These are phyloP conservation scores for Cyprinodon tularosa DNA, from an alignment of 2,113 vertebrate species.

Conservation along the genomic window DNA sequence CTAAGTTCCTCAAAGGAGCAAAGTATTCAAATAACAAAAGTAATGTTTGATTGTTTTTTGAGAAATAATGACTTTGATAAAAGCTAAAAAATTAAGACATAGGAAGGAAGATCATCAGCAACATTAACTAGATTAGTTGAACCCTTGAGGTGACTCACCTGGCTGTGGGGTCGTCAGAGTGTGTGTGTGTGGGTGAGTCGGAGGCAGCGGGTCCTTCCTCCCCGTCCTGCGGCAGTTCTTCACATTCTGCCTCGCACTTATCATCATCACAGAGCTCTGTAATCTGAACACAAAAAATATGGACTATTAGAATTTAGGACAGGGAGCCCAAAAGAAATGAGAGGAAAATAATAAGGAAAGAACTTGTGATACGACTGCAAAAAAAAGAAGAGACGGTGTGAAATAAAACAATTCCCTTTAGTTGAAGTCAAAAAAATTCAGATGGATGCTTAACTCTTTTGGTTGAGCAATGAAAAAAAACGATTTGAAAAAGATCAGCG, in stretches of 20 bases:
- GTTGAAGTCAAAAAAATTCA: too few species aligned
- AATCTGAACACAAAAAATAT: constrained; percentile 78
- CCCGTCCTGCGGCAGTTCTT: constrained; percentile 91
- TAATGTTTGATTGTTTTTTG: too few species aligned
- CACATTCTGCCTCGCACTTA: constrained; percentile 89
- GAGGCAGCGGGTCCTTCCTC: constrained; percentile 80
- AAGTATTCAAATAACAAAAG: too few species aligned
- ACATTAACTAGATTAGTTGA: neutral
- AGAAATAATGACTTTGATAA: too few species aligned
- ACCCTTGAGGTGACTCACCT: constrained; percentile 48
- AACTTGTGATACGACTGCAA: neutral
- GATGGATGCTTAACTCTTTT: too few species aligned
- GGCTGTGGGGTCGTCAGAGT: constrained; percentile 67
- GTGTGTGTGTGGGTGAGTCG: constrained; percentile 56
- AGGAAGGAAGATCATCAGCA: too few species aligned
- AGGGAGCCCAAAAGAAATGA: neutral
- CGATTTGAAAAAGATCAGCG: neutral
- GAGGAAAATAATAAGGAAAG: neutral
- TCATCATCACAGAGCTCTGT: constrained; percentile 94
- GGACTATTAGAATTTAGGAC: neutral
- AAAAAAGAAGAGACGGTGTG: neutral
- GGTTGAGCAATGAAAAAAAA: neutral
- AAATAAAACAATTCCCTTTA: neutral
- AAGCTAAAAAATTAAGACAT: too few species aligned
- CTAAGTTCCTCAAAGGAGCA: too few species aligned